Base-by-base conservation (phyloP, 2,797 vertebrate species). In the Bovichtus diacanthus region DNA sequence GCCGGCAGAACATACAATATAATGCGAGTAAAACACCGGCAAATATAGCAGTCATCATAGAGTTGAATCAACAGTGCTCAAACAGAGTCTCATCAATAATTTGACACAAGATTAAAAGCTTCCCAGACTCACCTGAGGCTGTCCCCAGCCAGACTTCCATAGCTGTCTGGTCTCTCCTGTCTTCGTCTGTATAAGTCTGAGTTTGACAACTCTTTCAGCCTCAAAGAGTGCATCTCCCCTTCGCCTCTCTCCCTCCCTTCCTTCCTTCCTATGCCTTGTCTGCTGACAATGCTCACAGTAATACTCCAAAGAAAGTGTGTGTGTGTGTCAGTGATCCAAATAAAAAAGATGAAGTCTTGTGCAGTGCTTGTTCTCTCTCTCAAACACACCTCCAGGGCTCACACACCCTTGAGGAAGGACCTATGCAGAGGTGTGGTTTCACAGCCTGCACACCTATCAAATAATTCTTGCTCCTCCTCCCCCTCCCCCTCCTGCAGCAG, bases 181-280 rank as follows among this genome's bases (percentile, higher is more conserved):
- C 97, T 95, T 72, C 97, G 95, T 83, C 97, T 95, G 94, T 98
- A 99, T 90, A 98, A 95, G 88, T 96, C 96, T 16, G 97, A 99
- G 64, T 98, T 95, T 64, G 96, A 96, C 91, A 99, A 94, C 93
- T 97, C 97, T 88, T 98, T 99, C 86, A 99, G 95, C 91, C 95
- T 96, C 85, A 98, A 83, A 65, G 96, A 90, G 87, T 94, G 97
- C 97, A 98, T 99, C 85, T 87, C 93, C 77, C 80, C 85, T 87
- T 61, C 3, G 36, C 75, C 78, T 69, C 73, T 49, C 75, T 47
- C 70, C 6, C 56, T 61, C 74, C 41, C 69, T 70, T 21, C 34
- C 58, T 75, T 55, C 29, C 58, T 83, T 82, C 73, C 80, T 83
- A 54, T 21, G 21, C 27, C 56, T 60, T 15, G 51, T 74, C 27